Conservation (phyloP, 2,888 invertebrate genomes). For the Epicampocera succincta region DNA sequence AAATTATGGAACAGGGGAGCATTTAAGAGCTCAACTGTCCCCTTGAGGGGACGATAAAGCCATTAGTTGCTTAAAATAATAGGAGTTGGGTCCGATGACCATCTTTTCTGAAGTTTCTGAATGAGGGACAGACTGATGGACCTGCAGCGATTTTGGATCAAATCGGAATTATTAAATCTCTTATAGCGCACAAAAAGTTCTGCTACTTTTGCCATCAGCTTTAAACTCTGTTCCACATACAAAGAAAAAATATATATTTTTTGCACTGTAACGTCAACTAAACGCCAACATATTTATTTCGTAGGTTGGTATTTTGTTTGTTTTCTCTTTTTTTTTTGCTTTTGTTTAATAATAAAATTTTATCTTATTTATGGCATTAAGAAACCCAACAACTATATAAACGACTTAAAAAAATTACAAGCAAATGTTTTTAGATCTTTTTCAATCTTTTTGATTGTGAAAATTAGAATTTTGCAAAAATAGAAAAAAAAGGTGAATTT, state of each 20-base stretch:
- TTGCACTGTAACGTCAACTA: conserved; percentile 28
- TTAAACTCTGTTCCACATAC: conserved; percentile 3
- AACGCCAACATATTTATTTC: conserved; percentile 51
- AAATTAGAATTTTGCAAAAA: conserved; percentile 40
- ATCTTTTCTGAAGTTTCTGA: too few relatives aligned
- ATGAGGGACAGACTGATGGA: too few relatives aligned
- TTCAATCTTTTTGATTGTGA: conserved; percentile 42
- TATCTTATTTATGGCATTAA: conserved; percentile 61
- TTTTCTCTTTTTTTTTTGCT: too few relatives aligned
- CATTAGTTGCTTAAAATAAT: too few relatives aligned
- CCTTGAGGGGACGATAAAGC: too few relatives aligned
- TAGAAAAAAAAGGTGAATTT: conserved; percentile 40
- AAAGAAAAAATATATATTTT: conserved; percentile 35
- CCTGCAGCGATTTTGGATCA: too few relatives aligned
- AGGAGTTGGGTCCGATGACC: too few relatives aligned
- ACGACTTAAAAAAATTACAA: conserved; percentile 8
- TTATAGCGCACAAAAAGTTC: too few relatives aligned
- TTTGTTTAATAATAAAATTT: conserved; percentile 57
- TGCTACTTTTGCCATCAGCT: not conserved
- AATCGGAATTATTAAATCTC: too few relatives aligned
- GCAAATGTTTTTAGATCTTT: conserved; percentile 33
- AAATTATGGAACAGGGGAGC: too few relatives aligned
- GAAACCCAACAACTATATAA: not conserved
- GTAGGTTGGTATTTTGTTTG: conserved; percentile 37
- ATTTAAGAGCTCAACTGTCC: too few relatives aligned